Percentiles rank a stretch among this genome's conserved stretches.
Evolutionary conservation across 2,113 vertebrate species (phyloP).

Genomic region (Mormoops blainvillei): DNA sequence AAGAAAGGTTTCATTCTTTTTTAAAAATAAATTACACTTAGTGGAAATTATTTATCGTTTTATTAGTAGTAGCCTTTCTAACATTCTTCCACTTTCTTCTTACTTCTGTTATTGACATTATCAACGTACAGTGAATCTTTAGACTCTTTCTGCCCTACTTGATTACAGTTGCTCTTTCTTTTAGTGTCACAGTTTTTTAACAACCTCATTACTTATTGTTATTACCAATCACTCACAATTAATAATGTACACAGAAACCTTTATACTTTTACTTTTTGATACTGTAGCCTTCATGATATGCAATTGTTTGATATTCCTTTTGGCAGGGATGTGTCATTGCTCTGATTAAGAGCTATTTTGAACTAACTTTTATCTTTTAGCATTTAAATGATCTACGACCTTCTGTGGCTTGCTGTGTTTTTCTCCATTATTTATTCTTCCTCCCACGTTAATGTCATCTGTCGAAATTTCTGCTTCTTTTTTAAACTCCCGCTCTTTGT

Average conservation of each 20-base stretch:
- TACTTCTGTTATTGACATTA: background rate
- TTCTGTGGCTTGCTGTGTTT: constrained; percentile 21
- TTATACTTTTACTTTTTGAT: constrained; percentile 47
- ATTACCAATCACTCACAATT: constrained; percentile 44
- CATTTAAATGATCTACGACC: constrained; percentile 50
- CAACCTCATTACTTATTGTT: background rate
- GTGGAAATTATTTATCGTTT: background rate
- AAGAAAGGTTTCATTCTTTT: background rate
- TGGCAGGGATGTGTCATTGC: constrained; percentile 35
- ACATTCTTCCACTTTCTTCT: background rate
- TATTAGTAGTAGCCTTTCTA: background rate
- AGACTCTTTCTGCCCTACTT: background rate
- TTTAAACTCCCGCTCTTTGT: constrained; percentile 30
- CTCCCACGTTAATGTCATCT: constrained; percentile 57
- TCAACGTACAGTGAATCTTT: background rate
- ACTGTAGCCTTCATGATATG: constrained; percentile 14
- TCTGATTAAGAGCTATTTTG: constrained; percentile 54
- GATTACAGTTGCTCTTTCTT: constrained; percentile 27
- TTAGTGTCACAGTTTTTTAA: background rate
- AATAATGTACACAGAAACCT: constrained; percentile 32
- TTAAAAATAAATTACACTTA: background rate
- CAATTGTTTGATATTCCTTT: constrained; percentile 38
- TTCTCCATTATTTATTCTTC: constrained; percentile 62
- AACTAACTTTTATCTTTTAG: constrained; percentile 65
- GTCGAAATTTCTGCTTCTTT: constrained; percentile 37